A percentile compares a stretch with the other conserved stretches of the same genome.
These are phyloP conservation scores for Emmelina monodactyla DNA, from an alignment of 2,888 invertebrate genomes.

Conservation along the genomic window DNA sequence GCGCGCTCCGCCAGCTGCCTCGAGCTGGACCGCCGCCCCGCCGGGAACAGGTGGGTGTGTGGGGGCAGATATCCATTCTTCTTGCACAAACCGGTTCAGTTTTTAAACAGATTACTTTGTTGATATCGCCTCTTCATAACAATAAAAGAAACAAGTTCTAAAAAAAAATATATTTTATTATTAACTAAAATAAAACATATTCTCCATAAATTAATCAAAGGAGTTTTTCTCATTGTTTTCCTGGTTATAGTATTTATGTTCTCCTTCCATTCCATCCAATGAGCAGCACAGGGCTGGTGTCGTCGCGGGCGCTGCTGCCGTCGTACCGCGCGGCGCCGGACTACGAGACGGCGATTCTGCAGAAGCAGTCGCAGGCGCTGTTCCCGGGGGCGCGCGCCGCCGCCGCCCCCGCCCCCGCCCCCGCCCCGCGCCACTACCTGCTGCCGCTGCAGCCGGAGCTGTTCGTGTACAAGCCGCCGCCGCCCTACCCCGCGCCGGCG, in stretches of 20 bases:
- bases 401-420: slow-evolving; percentile 72
- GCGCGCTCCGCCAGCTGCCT: slow-evolving; percentile 73
- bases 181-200: neutral
- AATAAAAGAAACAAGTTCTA: too few species aligned
- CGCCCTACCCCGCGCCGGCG: slow-evolving; percentile 82
- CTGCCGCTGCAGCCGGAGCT: slow-evolving; percentile 38
- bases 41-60: neutral
- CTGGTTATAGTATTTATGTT: neutral
- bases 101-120: too few species aligned
- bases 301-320: slow-evolving; percentile 80
- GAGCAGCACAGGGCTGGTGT: too few species aligned
- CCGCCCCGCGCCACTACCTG: slow-evolving; percentile 66
- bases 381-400: slow-evolving; percentile 78
- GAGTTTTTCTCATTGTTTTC: neutral
- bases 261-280: too few species aligned
- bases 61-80: too few species aligned
- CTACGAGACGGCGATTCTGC: slow-evolving; percentile 92
- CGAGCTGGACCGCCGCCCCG: slow-evolving; percentile 72
- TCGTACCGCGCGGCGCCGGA: slow-evolving; percentile 91
- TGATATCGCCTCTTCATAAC: too few species aligned
- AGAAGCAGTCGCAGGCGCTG: slow-evolving; percentile 74
- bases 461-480: slow-evolving; percentile 81
- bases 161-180: neutral
- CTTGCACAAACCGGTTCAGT: too few species aligned
- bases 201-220: too few species aligned